Evolutionary conservation across 1,140 invertebrate genomes (phyloP), one percentile per base, ranked within the genome.

Genomic region (Drosophila pruinosa): DNA sequence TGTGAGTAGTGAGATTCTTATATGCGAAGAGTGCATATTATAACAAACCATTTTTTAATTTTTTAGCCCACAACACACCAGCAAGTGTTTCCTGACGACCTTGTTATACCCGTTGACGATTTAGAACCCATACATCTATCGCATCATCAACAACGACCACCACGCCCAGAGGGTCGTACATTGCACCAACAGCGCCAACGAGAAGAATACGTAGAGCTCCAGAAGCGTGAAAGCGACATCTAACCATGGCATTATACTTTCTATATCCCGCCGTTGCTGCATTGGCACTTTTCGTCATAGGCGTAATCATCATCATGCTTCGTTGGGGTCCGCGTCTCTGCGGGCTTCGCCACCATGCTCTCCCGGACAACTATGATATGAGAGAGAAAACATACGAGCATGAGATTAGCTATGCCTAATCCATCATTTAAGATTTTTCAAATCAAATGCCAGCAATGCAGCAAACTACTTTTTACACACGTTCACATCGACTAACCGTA

Each of bases 141-240:
- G 45, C 89, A 73, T 73, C 91, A 74, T 78, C 91, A 83, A 62
- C 91, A 82, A 62, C 90, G 50, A 34, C 78, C 65, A 68, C 89
- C 57, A 58, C 80, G 90, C 14, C 90, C 90, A 14, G 82, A 91
- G 31, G 89, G 89, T 15, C 88, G 89, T 39, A 83, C 81, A 45
- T 39, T 90, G 39, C 89, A 90, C 24, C 89, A 91, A 24, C 78
- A 91, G 10, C 77, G 78, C 7, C 77, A 91, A 48, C 83, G 89
- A 89, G 93, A 94, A 62, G 94, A 95, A 79, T 95, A 95, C 88
- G 92, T 96, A 38, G 95, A 96, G 89, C 90, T 96, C 65, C 94
- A 96, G 58, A 96, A 96, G 89, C 92, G 95, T 62, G 96, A 97
- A 90, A 96, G 96, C 91, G 95, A 96, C 76, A 96, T 97, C 65